Percentiles rank a stretch among this genome's conserved stretches.
phyloP scores from a whole-genome alignment of 2,113 vertebrate species.

The Trematocara zebra region DNA sequence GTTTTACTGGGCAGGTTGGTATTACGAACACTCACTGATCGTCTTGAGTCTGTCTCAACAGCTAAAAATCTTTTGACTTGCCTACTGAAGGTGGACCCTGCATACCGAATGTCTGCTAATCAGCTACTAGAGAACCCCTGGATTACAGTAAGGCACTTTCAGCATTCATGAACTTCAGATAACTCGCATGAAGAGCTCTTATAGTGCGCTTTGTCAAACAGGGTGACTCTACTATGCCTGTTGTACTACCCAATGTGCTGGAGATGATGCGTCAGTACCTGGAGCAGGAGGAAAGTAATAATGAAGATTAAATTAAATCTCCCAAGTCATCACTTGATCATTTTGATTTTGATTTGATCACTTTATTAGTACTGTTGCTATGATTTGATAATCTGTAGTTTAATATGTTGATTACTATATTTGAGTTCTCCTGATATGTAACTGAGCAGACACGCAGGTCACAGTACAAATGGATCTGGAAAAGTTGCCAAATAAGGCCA shows the following conservation, averaged over 20 bases:
- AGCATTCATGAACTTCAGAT: background rate
- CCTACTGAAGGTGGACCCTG: constrained; percentile 77
- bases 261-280: constrained; percentile 77
- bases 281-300: constrained; percentile 34
- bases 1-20: background rate
- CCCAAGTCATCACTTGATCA: background rate
- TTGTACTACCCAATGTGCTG: constrained; percentile 73
- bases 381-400: background rate
- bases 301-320: background rate
- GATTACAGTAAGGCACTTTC: constrained; percentile 69
- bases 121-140: constrained; percentile 76
- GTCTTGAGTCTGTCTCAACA: constrained; percentile 45
- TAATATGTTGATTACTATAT: background rate
- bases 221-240: constrained; percentile 70
- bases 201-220: constrained; percentile 46
- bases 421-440: background rate
- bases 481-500: background rate
- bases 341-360: background rate
- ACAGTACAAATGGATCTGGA: background rate
- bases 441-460: background rate
- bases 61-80: constrained; percentile 73
- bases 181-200: background rate
- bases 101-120: constrained; percentile 77
- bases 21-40: background rate
- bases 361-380: background rate